Base-by-base conservation (phyloP, 64 coral and sea anemone species). In the Montipora efflorescens region DNA sequence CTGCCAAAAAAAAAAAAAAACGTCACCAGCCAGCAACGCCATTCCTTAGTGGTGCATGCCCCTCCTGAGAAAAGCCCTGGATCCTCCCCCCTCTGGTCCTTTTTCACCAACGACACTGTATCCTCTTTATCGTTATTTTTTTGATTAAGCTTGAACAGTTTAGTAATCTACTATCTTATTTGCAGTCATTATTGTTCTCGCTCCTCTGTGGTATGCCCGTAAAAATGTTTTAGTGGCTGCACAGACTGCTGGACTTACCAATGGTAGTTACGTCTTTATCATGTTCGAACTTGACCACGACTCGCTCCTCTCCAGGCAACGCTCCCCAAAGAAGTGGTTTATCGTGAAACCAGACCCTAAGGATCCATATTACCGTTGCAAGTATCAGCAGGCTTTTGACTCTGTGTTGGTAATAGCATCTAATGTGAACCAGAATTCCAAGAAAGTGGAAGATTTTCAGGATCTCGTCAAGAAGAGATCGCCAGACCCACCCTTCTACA, bases 371-470 rank as follows among this genome's bases (percentile, higher is more conserved):
- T 49, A 46, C 59, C 61, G 82, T 3, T 85, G 82, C 64, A 85
- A 85, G 9, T 72, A 70, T 50, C 79, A 77, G 21, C 48, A 94
- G 81, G 95, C 92, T 0, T 97, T 97, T 73, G 89, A 85, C 87
- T 90, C 95, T 4, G 95, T 87, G 2, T 91, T 97, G 69, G 78
- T 95, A 14, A 55, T 97, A n/a, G 92, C 95, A 13, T 52, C 94
- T 4, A 95, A 97, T 64, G 58, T 83, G 10, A 58, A 90, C 4
- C 68, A 81, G 49, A 95, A 89, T 70, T 79, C 73, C 43, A 88
- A 75, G 7, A 11, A 48, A 10, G 94, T 89, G 23, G 67, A 89
- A 62, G 70, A 78, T 1, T 85, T 85, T 47, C 62, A 70, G 44
- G 12, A 43, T 21, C 78, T 81, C 80, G 79, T 97, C 5, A 79